A percentile compares a stretch with the other conserved stretches of the same genome.
Evolutionary conservation across 2,888 invertebrate species (phyloP).

Genomic region (Rhaphigaster nebulosa): DNA sequence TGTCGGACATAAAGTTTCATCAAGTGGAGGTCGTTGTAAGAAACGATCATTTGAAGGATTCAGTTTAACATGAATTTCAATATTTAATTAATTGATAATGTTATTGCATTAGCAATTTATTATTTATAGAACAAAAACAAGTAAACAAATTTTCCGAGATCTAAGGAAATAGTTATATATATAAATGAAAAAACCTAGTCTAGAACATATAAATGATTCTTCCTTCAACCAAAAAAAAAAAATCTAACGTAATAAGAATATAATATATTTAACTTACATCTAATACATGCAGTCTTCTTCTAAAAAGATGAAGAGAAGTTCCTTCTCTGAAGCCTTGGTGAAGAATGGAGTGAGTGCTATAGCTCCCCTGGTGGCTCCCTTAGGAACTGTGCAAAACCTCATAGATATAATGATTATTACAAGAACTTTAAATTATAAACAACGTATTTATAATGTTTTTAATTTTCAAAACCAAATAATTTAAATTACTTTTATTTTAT

Average conservation of each 20-base stretch:
- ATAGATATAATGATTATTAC: neutral
- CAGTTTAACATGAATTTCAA: no score
- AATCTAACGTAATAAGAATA: neutral
- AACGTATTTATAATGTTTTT: neutral
- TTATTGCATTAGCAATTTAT: neutral
- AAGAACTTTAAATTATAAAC: neutral
- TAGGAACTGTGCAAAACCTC: neutral
- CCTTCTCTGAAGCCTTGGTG: neutral
- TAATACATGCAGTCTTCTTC: neutral
- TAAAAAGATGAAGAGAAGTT: neutral
- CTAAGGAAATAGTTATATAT: no score
- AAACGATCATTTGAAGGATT: no score
- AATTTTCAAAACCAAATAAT: neutral
- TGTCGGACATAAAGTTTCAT: no score
- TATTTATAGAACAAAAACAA: neutral
- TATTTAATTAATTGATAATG: no score
- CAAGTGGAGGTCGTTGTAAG: no score
- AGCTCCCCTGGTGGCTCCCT: neutral
- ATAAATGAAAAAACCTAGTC: no score
- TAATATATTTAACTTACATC: neutral
- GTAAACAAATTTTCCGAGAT: no score
- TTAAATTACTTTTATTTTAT: neutral
- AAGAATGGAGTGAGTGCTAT: neutral
- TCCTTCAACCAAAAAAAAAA: no score
- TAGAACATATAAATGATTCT: no score